These are phyloP conservation scores for Stegastes partitus DNA, from an alignment of 2,113 vertebrate species.

Conservation along the genomic window DNA sequence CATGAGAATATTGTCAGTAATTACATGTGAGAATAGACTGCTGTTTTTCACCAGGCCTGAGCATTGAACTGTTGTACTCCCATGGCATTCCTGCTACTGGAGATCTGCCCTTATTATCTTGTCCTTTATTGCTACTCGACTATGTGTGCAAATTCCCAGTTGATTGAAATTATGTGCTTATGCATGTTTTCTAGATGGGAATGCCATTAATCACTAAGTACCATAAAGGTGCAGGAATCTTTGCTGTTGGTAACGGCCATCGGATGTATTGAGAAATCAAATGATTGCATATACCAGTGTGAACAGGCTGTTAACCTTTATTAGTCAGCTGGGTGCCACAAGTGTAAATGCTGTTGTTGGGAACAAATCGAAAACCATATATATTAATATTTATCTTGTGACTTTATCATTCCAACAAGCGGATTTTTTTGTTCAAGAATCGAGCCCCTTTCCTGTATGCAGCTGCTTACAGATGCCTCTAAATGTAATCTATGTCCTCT, in stretches of 20 bases:
- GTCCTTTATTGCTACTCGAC: slow-evolving; percentile 41
- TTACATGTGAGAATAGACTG: slow-evolving; percentile 49
- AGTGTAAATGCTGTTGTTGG: slow-evolving; percentile 16
- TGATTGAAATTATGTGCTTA: slow-evolving; percentile 34
- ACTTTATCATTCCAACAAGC: neutral
- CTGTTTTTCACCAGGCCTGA: slow-evolving; percentile 14
- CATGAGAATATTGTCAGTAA: slow-evolving; percentile 40
- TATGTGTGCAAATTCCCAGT: slow-evolving; percentile 17
- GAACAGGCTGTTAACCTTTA: slow-evolving; percentile 25
- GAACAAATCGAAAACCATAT: slow-evolving; percentile 24
- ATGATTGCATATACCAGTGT: neutral
- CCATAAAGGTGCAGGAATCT: neutral
- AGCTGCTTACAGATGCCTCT: no score
- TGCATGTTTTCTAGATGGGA: slow-evolving; percentile 2
- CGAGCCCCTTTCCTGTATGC: neutral
- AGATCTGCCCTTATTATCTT: slow-evolving; percentile 33
- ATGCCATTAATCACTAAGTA: slow-evolving; percentile 2
- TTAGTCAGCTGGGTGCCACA: neutral
- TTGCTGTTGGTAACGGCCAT: neutral
- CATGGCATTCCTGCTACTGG: slow-evolving; percentile 2
- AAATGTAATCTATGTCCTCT: neutral
- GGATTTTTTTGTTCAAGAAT: neutral
- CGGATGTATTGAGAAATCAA: slow-evolving; percentile 11
- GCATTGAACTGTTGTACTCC: slow-evolving; percentile 25
- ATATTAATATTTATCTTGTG: neutral